Evolutionary conservation across 1,140 invertebrate genomes (phyloP).

Genomic region (Cotesia glomerata): DNA sequence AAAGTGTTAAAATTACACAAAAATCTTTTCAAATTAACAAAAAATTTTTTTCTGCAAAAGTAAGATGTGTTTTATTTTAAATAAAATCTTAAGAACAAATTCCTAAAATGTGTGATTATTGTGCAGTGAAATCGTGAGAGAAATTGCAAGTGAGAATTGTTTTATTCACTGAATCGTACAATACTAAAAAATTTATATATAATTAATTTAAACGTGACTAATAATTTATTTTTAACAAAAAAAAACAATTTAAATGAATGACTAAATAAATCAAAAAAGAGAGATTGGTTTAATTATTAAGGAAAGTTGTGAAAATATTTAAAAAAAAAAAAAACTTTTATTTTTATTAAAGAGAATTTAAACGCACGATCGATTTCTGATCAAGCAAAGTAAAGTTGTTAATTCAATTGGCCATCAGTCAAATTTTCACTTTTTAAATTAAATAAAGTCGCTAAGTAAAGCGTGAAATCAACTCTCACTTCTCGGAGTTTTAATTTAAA

Average conservation of each 20-base stretch:
- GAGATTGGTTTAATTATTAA: constrained; percentile 1
- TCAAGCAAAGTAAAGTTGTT: not conserved
- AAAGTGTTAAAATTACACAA: no score
- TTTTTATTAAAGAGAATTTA: constrained; percentile 19
- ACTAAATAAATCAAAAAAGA: not conserved
- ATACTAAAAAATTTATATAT: not conserved
- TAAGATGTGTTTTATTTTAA: no score
- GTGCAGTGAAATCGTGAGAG: constrained; percentile 24
- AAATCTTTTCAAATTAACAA: no score
- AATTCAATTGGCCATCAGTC: constrained; percentile 2
- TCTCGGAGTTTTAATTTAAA: not conserved
- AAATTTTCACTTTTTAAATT: constrained; percentile 31
- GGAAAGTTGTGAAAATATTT: constrained; percentile 42
- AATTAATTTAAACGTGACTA: not conserved
- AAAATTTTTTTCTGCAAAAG: no score
- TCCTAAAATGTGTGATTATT: not conserved
- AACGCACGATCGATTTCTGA: constrained; percentile 19
- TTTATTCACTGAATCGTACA: not conserved
- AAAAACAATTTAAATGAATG: not conserved
- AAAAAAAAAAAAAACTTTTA: no score
- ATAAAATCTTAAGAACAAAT: not conserved
- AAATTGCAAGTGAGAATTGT: constrained; percentile 13
- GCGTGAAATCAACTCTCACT: not conserved
- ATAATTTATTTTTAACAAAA: not conserved
- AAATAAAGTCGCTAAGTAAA: not conserved